Conservation (phyloP, 2,797 vertebrate species). For the Danio albolineatus region DNA sequence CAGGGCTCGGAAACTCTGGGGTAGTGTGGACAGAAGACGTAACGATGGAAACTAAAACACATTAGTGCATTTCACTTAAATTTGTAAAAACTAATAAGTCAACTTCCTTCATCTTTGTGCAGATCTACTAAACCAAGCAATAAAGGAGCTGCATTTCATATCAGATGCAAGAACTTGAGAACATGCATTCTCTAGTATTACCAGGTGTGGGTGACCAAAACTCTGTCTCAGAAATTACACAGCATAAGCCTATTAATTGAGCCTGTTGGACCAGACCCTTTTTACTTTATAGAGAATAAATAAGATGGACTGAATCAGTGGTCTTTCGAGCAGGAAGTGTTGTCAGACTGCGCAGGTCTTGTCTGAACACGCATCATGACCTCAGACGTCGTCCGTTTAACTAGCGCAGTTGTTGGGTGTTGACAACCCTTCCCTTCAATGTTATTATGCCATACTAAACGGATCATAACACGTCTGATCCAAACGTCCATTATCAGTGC, state of each 20-base stretch:
- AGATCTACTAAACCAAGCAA: neutral
- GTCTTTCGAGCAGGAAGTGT: constrained; percentile 18
- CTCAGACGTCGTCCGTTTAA: neutral
- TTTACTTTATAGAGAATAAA: neutral
- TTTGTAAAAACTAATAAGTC: too few relatives aligned
- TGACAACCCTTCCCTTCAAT: neutral
- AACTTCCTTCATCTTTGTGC: too few relatives aligned
- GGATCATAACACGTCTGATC: constrained; percentile 9
- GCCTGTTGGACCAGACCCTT: neutral
- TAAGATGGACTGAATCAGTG: constrained; percentile 26
- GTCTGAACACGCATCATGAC: constrained; percentile 11
- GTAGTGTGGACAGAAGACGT: too few relatives aligned
- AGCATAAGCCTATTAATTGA: constrained; percentile 40
- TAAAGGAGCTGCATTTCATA: neutral
- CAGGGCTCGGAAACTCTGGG: too few relatives aligned
- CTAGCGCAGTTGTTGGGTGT: neutral
- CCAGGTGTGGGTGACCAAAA: constrained; percentile 14
- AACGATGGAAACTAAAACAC: too few relatives aligned
- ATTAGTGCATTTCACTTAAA: too few relatives aligned
- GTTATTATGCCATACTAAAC: neutral
- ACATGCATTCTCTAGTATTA: neutral
- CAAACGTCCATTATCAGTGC: neutral
- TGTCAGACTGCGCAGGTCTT: neutral
- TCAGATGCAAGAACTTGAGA: neutral
- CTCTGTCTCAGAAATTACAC: constrained; percentile 16